These are phyloP conservation scores for Pimpla rufipes DNA, from an alignment of 2,888 invertebrate species.

Conservation along the genomic window DNA sequence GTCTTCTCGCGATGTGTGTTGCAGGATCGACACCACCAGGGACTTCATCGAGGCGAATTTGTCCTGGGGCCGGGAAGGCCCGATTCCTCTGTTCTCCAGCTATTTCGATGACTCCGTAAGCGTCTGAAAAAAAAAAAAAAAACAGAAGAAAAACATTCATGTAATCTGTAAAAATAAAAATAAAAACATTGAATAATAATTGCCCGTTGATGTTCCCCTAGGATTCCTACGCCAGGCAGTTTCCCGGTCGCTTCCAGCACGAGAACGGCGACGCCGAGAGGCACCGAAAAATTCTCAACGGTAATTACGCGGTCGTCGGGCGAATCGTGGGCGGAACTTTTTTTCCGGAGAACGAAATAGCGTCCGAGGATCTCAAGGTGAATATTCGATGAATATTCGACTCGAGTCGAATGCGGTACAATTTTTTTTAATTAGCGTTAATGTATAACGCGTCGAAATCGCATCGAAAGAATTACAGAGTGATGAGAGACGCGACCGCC, in stretches of 20 bases:
- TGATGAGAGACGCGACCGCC: conserved; percentile 77
- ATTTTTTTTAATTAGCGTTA: no score
- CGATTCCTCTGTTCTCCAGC: conserved; percentile 72
- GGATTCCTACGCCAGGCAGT: conserved; percentile 74
- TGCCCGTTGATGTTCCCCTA: conserved; percentile 58
- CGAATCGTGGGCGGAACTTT: conserved; percentile 76
- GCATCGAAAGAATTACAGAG: conserved; percentile 75
- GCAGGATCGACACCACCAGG: conserved; percentile 78
- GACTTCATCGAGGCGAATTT: conserved; percentile 80
- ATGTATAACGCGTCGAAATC: neutral
- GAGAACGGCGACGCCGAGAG: conserved; percentile 66
- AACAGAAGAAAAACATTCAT: neutral
- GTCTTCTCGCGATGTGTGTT: conserved; percentile 1
- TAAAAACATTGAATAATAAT: neutral
- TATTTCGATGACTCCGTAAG: conserved; percentile 77
- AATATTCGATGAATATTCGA: neutral
- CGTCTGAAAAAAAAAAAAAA: neutral
- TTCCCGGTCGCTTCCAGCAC: conserved; percentile 71
- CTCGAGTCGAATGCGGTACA: no score
- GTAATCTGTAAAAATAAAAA: no score
- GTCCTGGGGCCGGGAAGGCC: conserved; percentile 78
- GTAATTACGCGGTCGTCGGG: conserved; percentile 79
- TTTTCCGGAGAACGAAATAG: conserved; percentile 77
- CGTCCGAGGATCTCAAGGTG: conserved; percentile 76
- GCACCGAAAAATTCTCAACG: conserved; percentile 70